Evolutionary conservation across 2,888 invertebrate species (phyloP).

Genomic region (Ophioninae sp.): DNA sequence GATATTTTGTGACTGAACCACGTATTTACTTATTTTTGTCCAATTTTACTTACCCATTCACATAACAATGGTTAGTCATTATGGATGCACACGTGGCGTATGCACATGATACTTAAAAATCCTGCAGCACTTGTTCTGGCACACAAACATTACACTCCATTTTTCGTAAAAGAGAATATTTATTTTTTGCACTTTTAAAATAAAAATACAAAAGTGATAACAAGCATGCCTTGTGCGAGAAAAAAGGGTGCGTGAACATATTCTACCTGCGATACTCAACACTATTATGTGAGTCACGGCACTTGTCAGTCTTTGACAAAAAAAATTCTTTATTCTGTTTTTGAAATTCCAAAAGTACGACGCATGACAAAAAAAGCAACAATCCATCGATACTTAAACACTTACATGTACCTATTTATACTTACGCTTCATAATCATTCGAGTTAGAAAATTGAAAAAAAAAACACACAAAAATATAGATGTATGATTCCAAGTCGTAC

Average conservation of each 20-base stretch:
- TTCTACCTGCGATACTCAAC: slow-evolving; percentile 20
- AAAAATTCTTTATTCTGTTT: no score
- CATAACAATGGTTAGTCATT: neutral
- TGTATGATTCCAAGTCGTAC: no score
- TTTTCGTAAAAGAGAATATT: neutral
- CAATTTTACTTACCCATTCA: neutral
- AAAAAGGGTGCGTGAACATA: neutral
- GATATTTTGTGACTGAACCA: no score
- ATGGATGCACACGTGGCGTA: neutral
- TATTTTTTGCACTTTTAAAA: neutral
- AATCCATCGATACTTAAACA: no score
- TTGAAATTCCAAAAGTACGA: no score
- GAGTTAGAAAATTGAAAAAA: no score
- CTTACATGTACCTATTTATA: no score
- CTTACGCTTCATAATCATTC: no score
- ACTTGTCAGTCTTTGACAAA: slow-evolving; percentile 27
- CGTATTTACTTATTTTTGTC: neutral
- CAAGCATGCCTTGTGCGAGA: neutral
- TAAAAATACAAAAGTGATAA: neutral
- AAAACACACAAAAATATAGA: no score
- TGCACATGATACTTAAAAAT: neutral
- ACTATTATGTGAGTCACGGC: slow-evolving; percentile 14
- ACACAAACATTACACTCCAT: no score
- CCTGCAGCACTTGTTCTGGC: no score
- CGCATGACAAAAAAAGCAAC: no score